A percentile compares a stretch with the other conserved stretches of the same genome.
Evolutionary conservation across 2,888 invertebrate genomes (phyloP).

Genomic region (Terebella lapidaria): DNA sequence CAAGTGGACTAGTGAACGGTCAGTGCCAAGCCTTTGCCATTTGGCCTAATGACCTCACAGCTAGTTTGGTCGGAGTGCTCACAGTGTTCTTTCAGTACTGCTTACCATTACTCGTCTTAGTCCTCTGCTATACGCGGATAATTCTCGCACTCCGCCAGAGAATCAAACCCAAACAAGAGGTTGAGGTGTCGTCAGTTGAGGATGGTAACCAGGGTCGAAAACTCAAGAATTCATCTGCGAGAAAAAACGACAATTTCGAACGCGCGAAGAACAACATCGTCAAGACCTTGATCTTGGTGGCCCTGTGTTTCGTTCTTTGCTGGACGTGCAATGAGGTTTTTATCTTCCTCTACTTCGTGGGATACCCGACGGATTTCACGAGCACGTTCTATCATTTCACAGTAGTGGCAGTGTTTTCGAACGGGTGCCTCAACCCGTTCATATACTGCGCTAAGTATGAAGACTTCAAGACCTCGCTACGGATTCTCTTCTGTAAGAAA

Average conservation of each 20-base stretch:
- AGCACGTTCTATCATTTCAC: constrained; percentile 6
- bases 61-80: constrained; percentile 12
- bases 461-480: neutral
- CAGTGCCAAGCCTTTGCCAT: constrained; percentile 13
- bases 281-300: constrained; percentile 3
- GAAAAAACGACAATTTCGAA: neutral
- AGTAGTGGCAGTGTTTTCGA: constrained; percentile 8
- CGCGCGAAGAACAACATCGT: constrained; percentile 1
- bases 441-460: constrained; percentile 7
- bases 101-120: constrained; percentile 17
- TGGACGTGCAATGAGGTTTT: constrained; percentile 8
- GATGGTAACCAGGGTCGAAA: neutral
- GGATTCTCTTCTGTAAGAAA: neutral
- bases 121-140: constrained; percentile 20
- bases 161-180: neutral
- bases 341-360: constrained; percentile 4
- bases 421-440: constrained; percentile 11
- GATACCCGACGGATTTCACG: constrained; percentile 3
- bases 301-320: constrained; percentile 4
- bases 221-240: neutral
- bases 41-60: constrained; percentile 10
- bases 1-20: constrained; percentile 16
- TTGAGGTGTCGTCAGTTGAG: neutral
- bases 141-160: constrained; percentile 10
- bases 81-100: constrained; percentile 19